Percentiles rank a stretch among this genome's conserved stretches.
Evolutionary conservation across 2,113 vertebrate genomes (phyloP).

Genomic region (Melanocharis versteri): DNA sequence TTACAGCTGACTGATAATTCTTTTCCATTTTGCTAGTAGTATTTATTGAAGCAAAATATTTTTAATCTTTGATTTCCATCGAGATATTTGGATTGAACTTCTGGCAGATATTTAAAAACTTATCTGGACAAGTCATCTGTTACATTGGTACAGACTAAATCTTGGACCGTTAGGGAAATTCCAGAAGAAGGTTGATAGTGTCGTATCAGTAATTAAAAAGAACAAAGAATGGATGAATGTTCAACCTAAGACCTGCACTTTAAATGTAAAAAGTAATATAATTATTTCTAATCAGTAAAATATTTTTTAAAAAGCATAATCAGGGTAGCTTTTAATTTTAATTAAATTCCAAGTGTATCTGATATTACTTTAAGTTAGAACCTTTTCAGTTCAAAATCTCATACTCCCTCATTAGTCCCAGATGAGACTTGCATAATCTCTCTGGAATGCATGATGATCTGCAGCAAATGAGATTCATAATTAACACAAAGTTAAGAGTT

Average conservation of each 20-base stretch:
- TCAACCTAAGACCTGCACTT: neutral
- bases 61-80: neutral
- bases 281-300: neutral
- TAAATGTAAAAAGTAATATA: neutral
- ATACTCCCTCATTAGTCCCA: neutral
- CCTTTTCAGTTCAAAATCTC: neutral
- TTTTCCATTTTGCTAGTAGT: neutral
- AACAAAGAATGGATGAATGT: neutral
- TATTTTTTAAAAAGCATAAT: neutral
- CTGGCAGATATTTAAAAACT: neutral
- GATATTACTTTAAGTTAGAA: neutral
- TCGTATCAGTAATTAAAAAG: neutral
- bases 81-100: neutral
- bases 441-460: neutral
- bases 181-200: neutral
- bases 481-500: neutral
- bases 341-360: neutral
- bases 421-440: neutral
- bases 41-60: neutral
- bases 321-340: neutral
- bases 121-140: neutral
- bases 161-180: neutral
- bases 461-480: neutral
- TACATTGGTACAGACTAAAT: neutral
- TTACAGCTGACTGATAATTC: neutral